These are phyloP conservation scores for Brenthis hecate DNA, from an alignment of 2,888 invertebrate genomes.

Conservation along the genomic window DNA sequence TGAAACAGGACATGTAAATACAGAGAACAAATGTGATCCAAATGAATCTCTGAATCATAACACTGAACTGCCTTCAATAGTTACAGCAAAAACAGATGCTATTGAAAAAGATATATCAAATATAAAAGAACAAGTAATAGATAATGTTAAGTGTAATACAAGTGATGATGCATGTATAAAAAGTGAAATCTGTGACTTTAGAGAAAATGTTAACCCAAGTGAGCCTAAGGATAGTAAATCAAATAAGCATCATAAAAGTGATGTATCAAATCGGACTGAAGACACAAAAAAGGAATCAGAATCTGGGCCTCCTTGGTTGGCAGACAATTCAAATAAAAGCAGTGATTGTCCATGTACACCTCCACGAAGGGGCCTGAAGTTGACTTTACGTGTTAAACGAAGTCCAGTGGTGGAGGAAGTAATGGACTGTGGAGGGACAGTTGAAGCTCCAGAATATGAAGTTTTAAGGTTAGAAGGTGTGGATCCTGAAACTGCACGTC, in stretches of 20 bases:
- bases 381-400: slow-evolving; percentile 93
- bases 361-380: slow-evolving; percentile 85
- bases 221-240: slow-evolving; percentile 69
- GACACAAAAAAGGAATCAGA: slow-evolving; percentile 70
- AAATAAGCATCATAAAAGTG: slow-evolving; percentile 67
- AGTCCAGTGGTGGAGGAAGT: slow-evolving; percentile 93
- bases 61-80: slow-evolving; percentile 47
- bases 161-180: slow-evolving; percentile 66
- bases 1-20: slow-evolving; percentile 52
- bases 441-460: slow-evolving; percentile 91
- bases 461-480: slow-evolving; percentile 91
- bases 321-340: slow-evolving; percentile 73
- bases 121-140: slow-evolving; percentile 57
- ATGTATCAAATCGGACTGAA: slow-evolving; percentile 61
- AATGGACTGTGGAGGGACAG: slow-evolving; percentile 87
- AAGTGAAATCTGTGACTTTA: slow-evolving; percentile 76
- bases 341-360: slow-evolving; percentile 82
- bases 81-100: slow-evolving; percentile 50
- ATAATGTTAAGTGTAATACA: slow-evolving; percentile 55
- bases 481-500: slow-evolving; percentile 79
- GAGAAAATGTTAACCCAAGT: slow-evolving; percentile 80
- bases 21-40: slow-evolving; percentile 58
- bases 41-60: slow-evolving; percentile 69
- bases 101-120: slow-evolving; percentile 49
- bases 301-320: slow-evolving; percentile 69